Percentiles rank a stretch among this genome's conserved stretches.
Conservation (phyloP, 2,888 invertebrate genomes). For the Nemotelus pantherinus region DNA sequence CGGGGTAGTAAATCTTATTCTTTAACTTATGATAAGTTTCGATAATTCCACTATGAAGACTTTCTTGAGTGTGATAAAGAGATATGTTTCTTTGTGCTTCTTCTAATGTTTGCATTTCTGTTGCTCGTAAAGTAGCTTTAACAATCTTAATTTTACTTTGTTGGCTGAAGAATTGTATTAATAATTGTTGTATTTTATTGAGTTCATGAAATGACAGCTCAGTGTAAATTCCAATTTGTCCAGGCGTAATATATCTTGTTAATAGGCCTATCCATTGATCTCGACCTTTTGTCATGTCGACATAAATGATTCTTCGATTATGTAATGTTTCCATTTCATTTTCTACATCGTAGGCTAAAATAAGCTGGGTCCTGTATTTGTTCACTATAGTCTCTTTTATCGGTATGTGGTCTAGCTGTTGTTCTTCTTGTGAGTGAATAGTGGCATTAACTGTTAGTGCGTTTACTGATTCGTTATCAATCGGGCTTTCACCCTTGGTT, state of each 20-base stretch:
- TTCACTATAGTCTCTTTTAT: constrained; percentile 42
- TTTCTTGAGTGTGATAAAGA: constrained; percentile 30
- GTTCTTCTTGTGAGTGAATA: constrained; percentile 44
- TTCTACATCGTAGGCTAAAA: constrained; percentile 38
- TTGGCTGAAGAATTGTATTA: constrained; percentile 30
- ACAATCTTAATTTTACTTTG: constrained; percentile 38
- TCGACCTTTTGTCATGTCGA: constrained; percentile 26
- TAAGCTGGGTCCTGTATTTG: constrained; percentile 47
- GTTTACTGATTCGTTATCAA: neutral
- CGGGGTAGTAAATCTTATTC: constrained; percentile 23
- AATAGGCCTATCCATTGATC: constrained; percentile 37
- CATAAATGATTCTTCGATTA: constrained; percentile 33
- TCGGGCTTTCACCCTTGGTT: neutral
- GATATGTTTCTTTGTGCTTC: constrained; percentile 44
- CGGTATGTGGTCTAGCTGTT: constrained; percentile 45
- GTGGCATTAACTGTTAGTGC: constrained; percentile 29
- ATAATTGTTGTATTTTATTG: constrained; percentile 42
- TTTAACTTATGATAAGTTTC: constrained; percentile 18
- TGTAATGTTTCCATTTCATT: constrained; percentile 27
- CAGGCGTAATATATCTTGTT: constrained; percentile 37
- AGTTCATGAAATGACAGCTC: constrained; percentile 22
- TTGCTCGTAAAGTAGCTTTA: constrained; percentile 40
- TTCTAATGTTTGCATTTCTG: constrained; percentile 40
- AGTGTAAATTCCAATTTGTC: constrained; percentile 37
- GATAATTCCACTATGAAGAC: constrained; percentile 13